Evolutionary conservation across 2,113 vertebrate genomes (phyloP).

Genomic region (Charadrius vociferus): DNA sequence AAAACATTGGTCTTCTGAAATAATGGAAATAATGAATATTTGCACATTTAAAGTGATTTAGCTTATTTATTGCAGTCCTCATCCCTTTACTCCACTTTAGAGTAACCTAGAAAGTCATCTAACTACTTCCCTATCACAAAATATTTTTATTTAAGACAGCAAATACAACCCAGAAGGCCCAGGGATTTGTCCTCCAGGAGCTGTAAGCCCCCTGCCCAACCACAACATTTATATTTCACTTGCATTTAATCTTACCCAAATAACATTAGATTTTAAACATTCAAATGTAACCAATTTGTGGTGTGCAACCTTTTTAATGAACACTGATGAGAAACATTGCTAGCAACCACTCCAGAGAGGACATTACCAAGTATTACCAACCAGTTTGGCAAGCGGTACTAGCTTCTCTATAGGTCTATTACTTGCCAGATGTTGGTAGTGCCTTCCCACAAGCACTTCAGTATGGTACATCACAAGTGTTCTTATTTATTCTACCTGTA

Average conservation of each 20-base stretch:
- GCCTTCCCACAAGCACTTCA: not conserved
- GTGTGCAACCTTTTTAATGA: not conserved
- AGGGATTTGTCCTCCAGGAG: not conserved
- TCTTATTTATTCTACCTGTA: not conserved
- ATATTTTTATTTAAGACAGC: not conserved
- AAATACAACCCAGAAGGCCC: not conserved
- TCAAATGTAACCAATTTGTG: not conserved
- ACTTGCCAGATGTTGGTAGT: not conserved
- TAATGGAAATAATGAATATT: not conserved
- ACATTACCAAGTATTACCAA: not conserved
- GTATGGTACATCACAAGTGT: not conserved
- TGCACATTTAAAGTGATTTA: not conserved
- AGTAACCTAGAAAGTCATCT: not conserved
- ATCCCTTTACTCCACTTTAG: not conserved
- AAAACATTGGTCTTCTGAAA: not conserved
- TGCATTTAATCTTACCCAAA: not conserved
- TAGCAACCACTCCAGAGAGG: not conserved
- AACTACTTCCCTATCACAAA: not conserved
- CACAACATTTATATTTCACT: not conserved
- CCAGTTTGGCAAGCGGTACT: not conserved
- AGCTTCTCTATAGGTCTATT: not conserved
- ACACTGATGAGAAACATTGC: not conserved
- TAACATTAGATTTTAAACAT: not conserved
- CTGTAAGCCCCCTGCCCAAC: not conserved
- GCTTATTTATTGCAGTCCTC: not conserved